Conservation (phyloP, 2,113 vertebrate species). For the Strix aluco region DNA sequence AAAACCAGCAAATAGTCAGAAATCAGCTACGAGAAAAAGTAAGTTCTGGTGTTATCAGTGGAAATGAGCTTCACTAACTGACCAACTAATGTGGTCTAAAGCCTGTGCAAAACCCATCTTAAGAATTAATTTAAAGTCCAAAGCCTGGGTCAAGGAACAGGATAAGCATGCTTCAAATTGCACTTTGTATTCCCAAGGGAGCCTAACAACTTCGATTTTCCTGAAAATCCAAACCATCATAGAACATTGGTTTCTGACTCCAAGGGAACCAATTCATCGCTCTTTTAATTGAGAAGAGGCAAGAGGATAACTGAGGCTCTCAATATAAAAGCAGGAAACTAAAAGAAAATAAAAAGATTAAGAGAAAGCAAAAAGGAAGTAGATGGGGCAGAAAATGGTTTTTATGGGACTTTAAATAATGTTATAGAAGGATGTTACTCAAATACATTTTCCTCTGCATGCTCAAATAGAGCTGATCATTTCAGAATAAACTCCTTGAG, state of each 20-base stretch:
- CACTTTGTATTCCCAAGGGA: not conserved
- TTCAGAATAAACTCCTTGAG: not conserved
- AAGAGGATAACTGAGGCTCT: not conserved
- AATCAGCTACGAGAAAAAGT: not conserved
- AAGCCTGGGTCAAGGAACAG: not conserved
- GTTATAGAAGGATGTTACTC: not conserved
- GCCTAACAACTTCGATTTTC: not conserved
- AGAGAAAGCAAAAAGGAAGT: not conserved
- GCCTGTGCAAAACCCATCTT: not conserved
- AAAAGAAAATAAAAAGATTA: not conserved
- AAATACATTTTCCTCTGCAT: not conserved
- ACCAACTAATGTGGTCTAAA: not conserved
- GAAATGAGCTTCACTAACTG: not conserved
- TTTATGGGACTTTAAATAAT: not conserved
- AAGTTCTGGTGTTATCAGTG: not conserved
- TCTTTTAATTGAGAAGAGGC: not conserved
- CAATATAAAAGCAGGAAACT: not conserved
- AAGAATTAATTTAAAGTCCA: not conserved
- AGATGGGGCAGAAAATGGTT: not conserved
- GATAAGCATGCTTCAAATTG: not conserved
- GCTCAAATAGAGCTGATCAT: not conserved
- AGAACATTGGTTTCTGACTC: not conserved
- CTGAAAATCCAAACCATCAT: not conserved
- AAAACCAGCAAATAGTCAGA: not conserved
- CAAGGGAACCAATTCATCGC: not conserved